Percentiles rank a stretch among this genome's conserved stretches.
phyloP scores from a whole-genome alignment of 2,797 vertebrate species.

The Acipenser oxyrinchus region DNA sequence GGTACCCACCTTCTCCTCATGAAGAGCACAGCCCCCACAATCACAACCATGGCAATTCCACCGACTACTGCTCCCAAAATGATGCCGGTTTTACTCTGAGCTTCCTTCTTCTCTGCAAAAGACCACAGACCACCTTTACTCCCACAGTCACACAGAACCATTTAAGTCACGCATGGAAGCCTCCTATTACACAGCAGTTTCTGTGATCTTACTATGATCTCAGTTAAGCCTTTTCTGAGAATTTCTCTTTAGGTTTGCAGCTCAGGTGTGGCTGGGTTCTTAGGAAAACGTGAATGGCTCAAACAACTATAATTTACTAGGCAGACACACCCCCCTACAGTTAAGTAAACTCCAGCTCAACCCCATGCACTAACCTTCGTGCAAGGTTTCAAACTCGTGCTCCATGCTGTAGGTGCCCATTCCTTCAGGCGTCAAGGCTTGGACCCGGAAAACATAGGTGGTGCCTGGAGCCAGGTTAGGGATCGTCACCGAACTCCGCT shows the following conservation, averaged over 20 bases:
- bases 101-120: constrained; percentile 49
- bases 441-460: constrained; percentile 77
- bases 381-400: constrained; percentile 75
- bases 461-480: constrained; percentile 73
- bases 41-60: constrained; percentile 48
- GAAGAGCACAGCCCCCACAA: constrained; percentile 60
- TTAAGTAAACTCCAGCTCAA: not conserved
- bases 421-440: constrained; percentile 73
- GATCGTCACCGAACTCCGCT: constrained; percentile 74
- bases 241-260: too few relatives aligned
- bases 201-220: too few relatives aligned
- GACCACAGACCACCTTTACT: constrained; percentile 17
- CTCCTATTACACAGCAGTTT: not conserved
- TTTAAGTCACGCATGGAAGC: not conserved
- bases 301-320: too few relatives aligned
- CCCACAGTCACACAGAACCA: constrained; percentile 9
- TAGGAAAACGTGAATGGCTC: too few relatives aligned
- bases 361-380: constrained; percentile 45
- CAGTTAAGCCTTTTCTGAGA: too few relatives aligned
- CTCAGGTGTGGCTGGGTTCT: too few relatives aligned
- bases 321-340: not conserved
- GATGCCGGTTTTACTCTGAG: constrained; percentile 55
- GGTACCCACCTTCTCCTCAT: constrained; percentile 64
- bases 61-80: constrained; percentile 60
- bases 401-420: constrained; percentile 71